phyloP scores from a whole-genome alignment of 2,888 invertebrate genomes.

The Asteroscopus sphinx region DNA sequence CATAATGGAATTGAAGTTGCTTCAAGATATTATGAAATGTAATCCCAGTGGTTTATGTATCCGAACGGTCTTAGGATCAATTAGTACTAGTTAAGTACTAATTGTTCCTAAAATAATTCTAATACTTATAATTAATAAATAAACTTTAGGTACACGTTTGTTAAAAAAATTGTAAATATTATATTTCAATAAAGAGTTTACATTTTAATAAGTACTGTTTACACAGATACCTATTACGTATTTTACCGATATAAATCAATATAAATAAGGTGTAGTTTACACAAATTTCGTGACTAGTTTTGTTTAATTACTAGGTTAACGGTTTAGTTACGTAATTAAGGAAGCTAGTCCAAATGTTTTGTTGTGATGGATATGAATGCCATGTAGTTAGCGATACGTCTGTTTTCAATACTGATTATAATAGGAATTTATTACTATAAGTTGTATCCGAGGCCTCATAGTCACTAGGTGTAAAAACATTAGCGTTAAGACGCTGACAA shows the following conservation, averaged over 20 bases:
- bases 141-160: slow-evolving; percentile 42
- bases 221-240: slow-evolving; percentile 69
- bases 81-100: slow-evolving; percentile 38
- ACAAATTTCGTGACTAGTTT: slow-evolving; percentile 85
- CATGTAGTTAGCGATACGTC: slow-evolving; percentile 79
- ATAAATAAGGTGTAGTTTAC: slow-evolving; percentile 67
- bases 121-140: slow-evolving; percentile 35
- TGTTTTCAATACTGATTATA: slow-evolving; percentile 64
- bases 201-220: slow-evolving; percentile 73
- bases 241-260: slow-evolving; percentile 71
- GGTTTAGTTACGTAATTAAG: slow-evolving; percentile 85
- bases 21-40: slow-evolving; percentile 38
- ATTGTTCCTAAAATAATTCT: too few relatives aligned
- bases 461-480: slow-evolving; percentile 60
- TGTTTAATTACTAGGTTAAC: slow-evolving; percentile 86
- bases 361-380: slow-evolving; percentile 87
- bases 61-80: slow-evolving; percentile 20
- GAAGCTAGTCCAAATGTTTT: slow-evolving; percentile 89
- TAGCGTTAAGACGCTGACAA: too few relatives aligned
- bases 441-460: slow-evolving; percentile 55
- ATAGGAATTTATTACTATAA: slow-evolving; percentile 59
- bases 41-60: slow-evolving; percentile 45
- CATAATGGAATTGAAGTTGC: slow-evolving; percentile 40
- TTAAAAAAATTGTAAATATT: slow-evolving; percentile 71
- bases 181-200: slow-evolving; percentile 66